A percentile compares a stretch with the other conserved stretches of the same genome.
These are phyloP conservation scores for Tribolium madens DNA, from an alignment of 1,140 invertebrate genomes.

Conservation along the genomic window DNA sequence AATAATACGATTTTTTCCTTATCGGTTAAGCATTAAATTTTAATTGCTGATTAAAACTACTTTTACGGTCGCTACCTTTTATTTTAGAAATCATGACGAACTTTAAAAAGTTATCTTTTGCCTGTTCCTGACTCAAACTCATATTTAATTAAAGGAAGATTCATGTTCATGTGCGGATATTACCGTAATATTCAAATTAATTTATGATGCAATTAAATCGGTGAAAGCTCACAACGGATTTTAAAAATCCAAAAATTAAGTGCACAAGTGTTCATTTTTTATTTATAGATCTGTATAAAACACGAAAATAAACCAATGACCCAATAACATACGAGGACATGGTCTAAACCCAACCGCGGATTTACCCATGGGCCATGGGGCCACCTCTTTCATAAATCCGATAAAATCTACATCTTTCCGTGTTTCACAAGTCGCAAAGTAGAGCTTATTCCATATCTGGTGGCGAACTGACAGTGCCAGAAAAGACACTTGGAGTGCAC, in stretches of 20 bases:
- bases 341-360: too few relatives aligned
- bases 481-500: too few relatives aligned
- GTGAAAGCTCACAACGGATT: slow-evolving; percentile 14
- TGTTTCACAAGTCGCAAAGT: too few relatives aligned
- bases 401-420: too few relatives aligned
- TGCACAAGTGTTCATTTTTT: slow-evolving; percentile 27
- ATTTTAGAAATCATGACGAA: slow-evolving; percentile 18
- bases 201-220: slow-evolving; percentile 28
- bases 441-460: too few relatives aligned
- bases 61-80: slow-evolving; percentile 31
- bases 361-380: background rate
- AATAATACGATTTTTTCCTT: slow-evolving; percentile 37
- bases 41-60: slow-evolving; percentile 22
- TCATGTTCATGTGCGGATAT: slow-evolving; percentile 35
- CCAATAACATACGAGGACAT: slow-evolving; percentile 14
- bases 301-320: slow-evolving; percentile 28
- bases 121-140: slow-evolving; percentile 9
- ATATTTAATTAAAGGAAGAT: slow-evolving; percentile 37
- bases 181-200: slow-evolving; percentile 31
- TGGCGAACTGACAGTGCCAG: too few relatives aligned
- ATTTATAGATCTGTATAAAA: slow-evolving; percentile 23
- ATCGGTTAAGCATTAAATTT: slow-evolving; percentile 26
- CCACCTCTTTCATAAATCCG: too few relatives aligned
- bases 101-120: background rate
- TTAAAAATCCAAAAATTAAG: slow-evolving; percentile 13